Evolutionary conservation across 2,113 vertebrate genomes (phyloP), one percentile per base, ranked within the genome.

Genomic region (Poecile atricapillus): DNA sequence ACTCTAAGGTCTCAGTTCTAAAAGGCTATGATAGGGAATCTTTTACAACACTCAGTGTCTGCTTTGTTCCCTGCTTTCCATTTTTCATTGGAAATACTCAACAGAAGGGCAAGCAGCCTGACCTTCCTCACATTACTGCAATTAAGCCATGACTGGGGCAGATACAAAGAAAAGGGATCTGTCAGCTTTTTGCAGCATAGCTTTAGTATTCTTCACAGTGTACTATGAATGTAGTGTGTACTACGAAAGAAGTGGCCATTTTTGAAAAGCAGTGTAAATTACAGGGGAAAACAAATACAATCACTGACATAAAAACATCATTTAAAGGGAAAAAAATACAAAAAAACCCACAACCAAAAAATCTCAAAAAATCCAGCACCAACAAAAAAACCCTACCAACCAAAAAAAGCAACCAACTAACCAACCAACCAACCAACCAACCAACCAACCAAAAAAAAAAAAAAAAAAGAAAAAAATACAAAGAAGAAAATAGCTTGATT

Each of bases 271-370:
- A 21, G 12, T 14, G n/a, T 52, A 35, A 93, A 83, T 70, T 75
- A 43, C 23, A 52, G 16, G 20, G 25, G 15, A 35, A 69, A 90
- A 25, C 4, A 87, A 52, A 53, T 11, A 80, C 9, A 52, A 12
- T 39, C 7, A 52, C 13, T 63, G 15, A 70, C 6, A 82, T 1
- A 17, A 17, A 19, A 15, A 11, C 4, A 7, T 3, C 2, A 5
- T 6, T 62, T 25, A 43, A 67, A 53, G 2, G 1, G 2, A 2
- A 22, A 23, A 37, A 28, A 11, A 35, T 41, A 3, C 2, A 3
- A 28, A 37, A 33, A 10, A 17, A 6, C 13, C 7, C 13, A 50
- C 17, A 17, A 53, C 10, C 11, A 53, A 44, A 62, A 44, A 69
- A 31, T 21, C 39, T 33, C 3, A 5, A 27, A 39, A 70, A 44